Evolutionary conservation across 2,113 vertebrate genomes (phyloP), one percentile per base, ranked within the genome.

Genomic region (Progne subis): DNA sequence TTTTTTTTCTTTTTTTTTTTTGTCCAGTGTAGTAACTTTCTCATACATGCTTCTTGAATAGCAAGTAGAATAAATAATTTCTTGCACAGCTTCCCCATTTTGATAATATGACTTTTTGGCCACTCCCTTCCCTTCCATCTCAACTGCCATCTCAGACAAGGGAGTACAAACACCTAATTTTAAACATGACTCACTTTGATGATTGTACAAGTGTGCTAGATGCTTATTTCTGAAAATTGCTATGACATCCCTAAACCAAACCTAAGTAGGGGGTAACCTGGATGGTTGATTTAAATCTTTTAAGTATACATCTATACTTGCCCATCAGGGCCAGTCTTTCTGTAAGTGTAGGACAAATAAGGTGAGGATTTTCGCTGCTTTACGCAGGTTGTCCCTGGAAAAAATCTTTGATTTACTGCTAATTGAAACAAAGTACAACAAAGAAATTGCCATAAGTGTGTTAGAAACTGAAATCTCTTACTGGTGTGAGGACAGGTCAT

Each of bases 191-290:
- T 94, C 77, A 94, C 72, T 96, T 86, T 84, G 72, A 46, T 96
- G 90, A 81, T 86, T 71, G 56, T 79, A 92, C 32, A 26, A 52
- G 49, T 94, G 57, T 72, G 16, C 86, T 86, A 61, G 74, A 70
- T 94, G 32, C 44, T 84, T 91, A 47, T 72, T 97, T 89, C 94
- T 84, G 15, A 85, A 92, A 86, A 92, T 93, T 81, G 52, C 57
- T 70, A 7, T 88, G 77, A 82, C 64, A 79, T 86, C 65, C 31
- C 52, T 91, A 81, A 91, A 78, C 69, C 72, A 75, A 86, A 84
- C 60, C 69, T 60, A 52, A 85, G 57, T 39, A 82, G 39, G 65
- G 60, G 84, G 77, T 74, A 82, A 83, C 41, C 24, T 81, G 64
- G 46, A 24, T 63, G 31, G 28, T 83, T 94, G 52, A 29, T 68